Base-by-base conservation (phyloP, 2,113 vertebrate species). In the Buteo buteo region DNA sequence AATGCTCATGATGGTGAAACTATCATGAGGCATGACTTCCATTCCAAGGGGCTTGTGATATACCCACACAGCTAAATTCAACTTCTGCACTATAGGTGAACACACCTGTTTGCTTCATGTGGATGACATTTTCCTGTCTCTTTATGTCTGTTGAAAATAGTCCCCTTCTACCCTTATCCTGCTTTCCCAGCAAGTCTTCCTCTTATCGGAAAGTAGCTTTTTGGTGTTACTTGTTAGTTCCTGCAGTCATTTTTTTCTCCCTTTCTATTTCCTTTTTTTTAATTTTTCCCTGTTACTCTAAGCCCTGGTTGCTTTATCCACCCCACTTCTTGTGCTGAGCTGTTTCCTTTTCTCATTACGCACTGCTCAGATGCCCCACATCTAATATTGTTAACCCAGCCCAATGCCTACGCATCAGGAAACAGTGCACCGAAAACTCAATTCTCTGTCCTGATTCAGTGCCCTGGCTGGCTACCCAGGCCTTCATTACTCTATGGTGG, bases 311-410 rank as follows among this genome's bases (percentile, higher is more conserved):
- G 90, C 69, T 93, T 95, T 94, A 88, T 58, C 93, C 85, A 83
- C 72, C 57, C 89, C 44, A 26, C 16, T 90, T 58, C 93, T 94
- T 58, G 83, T 92, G 96, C 92, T 96, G 96, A 95, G 86, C 86
- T 69, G 77, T 93, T 93, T 97, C 86, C 96, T 94, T 64, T 96
- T 93, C 92, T 61, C 94, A 90, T 95, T 95, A 92, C 69, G 22
- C 71, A 29, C 90, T 42, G 40, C 76, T 83, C 88, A 66, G 57
- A 88, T 89, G 81, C 87, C 90, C 81, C 65, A 71, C 71, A 34
- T 52, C 66, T 54, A 45, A n/a, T 61, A 66, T 44, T 92, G 86
- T 95, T 85, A 86, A 86, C 86, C 66, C 93, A 91, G 87, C 88
- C 57, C 66, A 20, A 6, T 71, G 84, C 91, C 87, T 86, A 62